Base-by-base conservation (phyloP, 35 echinoderm and acorn worm species). In the Apostichopus californicus region DNA sequence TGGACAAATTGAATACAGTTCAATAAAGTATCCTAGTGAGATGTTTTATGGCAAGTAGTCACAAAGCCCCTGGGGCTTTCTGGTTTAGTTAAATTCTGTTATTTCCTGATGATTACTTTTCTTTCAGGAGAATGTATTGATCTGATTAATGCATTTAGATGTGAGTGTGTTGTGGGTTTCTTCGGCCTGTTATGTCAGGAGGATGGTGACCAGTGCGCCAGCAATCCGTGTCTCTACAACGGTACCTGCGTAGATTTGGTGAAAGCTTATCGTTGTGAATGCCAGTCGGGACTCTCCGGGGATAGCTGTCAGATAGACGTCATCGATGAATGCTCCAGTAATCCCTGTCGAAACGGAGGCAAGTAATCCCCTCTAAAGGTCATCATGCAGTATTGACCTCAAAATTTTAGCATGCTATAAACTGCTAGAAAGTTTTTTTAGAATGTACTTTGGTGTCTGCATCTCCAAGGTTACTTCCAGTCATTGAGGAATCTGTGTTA, bases 211-310 rank as follows among this genome's bases (percentile, higher is more conserved):
- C 86, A 94, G 59, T 94, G 93, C 82, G 75, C 86, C 14, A 94
- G 87, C 77, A 18, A 65, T 10, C 93, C 93, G 4, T 98, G 96
- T 60, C 90, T 94, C 5, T 89, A 92, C 79, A 90, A 93, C 57
- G 97, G 97, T 12, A 92, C 91, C 66, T 99, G 97, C 61, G 21
- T 73, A 63, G 97, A 99, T 55, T 78, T 99, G 17, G 93, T 99
- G 68, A 77, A 93, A 79, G 97, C 93, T 57, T 99, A 92, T 81
- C 91, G 80, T 15, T 99, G 97, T 61, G 90, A 78, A 60, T 99
- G 97, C 64, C 95, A 73, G 0, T 22, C 5, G 18, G 97, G 97
- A 26, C 80, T 99, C 6, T 75, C 86, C 28, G 97, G 97, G 11
- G 56, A 64, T 13, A 94, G 86, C 75, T 99, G 97, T 80, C 91